Evolutionary conservation across 1,140 invertebrate genomes (phyloP), one percentile per base, ranked within the genome.

Genomic region (Drosophila orosa): DNA sequence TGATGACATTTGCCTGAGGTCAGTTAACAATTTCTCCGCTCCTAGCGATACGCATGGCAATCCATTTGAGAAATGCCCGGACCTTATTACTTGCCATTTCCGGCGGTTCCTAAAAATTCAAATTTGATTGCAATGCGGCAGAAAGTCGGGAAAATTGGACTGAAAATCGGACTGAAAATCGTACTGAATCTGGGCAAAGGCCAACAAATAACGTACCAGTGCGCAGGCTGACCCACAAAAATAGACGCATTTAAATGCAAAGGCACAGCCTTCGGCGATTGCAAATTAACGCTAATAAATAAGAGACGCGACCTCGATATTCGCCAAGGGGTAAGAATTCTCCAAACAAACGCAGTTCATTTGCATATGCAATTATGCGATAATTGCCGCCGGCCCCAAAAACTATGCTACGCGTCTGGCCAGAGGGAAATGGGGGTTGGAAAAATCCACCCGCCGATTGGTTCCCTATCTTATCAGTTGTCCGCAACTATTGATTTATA

Each of bases 81-180:
- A 29, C 50, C 63, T 74, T 90, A 84, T 90, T 80, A 78, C 77
- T 80, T 71, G 75, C 73, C 77, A 73, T 78, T 89, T 89, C 85
- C 84, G 65, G 50, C 80, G 35, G 74, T 63, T 57, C 80, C 63
- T 90, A 80, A 89, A 89, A 89, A 89, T 89, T 89, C 85, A 89
- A 89, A 89, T 89, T 89, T 84, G 68, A 89, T 89, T 89, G 78
- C 84, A 84, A 90, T 89, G 84, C 84, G 80, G 84, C 85, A 89
- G 77, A 78, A 90, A 78, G 48, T 15, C 44, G 24, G 8, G 15
- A 17, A 48, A 29, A 12, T 17, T 1, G n/a, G 10, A 17, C 67
- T 24, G 2, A 24, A 39, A 68, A 62, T 63, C 29, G n/a, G 19
- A 35, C 12, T 22, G 67, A 17, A 57, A 67, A 40, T 67, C 56